These are phyloP conservation scores for Cataglyphis altisquamis DNA, from an alignment of 2,888 invertebrate genomes.

Conservation along the genomic window DNA sequence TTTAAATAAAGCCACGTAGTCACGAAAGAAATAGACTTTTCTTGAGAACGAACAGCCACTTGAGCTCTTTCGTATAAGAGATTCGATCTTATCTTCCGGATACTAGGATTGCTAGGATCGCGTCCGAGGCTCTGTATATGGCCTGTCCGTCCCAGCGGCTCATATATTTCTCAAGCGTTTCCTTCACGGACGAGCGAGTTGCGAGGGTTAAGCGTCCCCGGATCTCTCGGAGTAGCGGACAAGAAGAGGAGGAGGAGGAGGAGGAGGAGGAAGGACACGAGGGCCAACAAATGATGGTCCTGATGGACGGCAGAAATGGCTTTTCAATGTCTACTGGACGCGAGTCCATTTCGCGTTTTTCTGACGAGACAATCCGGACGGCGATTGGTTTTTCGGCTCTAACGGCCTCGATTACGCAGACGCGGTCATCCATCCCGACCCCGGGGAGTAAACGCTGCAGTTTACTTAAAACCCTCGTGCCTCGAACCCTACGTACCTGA, in stretches of 20 bases:
- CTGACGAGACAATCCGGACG: conserved; percentile 39
- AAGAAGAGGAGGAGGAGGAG: conserved; percentile 46
- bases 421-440: conserved; percentile 30
- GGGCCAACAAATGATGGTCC: conserved; percentile 70
- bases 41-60: conserved; percentile 6
- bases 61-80: background rate
- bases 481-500: conserved; percentile 33
- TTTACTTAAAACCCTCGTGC: conserved; percentile 36
- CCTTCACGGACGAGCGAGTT: conserved; percentile 30
- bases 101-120: conserved; percentile 12
- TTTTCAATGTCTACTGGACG: conserved; percentile 69
- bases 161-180: conserved; percentile 56
- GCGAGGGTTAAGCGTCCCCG: conserved; percentile 52
- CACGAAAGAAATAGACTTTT: background rate
- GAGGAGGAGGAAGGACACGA: conserved; percentile 17
- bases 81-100: conserved; percentile 19
- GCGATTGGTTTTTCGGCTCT: conserved; percentile 37
- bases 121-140: conserved; percentile 4
- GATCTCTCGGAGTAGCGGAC: conserved; percentile 53
- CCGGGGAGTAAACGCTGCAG: conserved; percentile 20
- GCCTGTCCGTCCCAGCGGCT: background rate
- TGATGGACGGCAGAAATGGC: conserved; percentile 76
- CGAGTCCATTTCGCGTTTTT: conserved; percentile 63
- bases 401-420: conserved; percentile 39
- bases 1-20: conserved; percentile 18